These are phyloP conservation scores for Holacanthus passer DNA, from an alignment of 2,113 vertebrate genomes.

Conservation along the genomic window DNA sequence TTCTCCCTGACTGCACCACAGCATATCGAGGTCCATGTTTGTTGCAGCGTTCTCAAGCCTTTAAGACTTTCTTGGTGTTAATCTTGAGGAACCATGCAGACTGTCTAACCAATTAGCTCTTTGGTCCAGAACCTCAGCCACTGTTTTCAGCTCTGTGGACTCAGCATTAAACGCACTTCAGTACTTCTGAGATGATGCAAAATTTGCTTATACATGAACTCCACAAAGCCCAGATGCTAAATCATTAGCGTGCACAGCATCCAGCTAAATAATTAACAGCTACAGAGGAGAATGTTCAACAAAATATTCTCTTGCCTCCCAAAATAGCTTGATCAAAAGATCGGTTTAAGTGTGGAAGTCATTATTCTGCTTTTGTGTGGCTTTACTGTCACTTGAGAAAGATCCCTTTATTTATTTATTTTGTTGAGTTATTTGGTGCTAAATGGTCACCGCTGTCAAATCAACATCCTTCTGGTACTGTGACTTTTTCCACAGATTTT, in stretches of 20 bases:
- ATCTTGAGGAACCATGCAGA: conserved; percentile 16
- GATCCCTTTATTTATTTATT: not conserved
- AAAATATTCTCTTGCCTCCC: not conserved
- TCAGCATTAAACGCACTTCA: conserved; percentile 22
- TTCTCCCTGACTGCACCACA: conserved; percentile 28
- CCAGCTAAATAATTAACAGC: conserved; percentile 35
- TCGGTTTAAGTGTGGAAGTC: not conserved
- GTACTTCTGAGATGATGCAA: conserved; percentile 36
- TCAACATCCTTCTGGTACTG: not conserved
- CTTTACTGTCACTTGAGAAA: not conserved
- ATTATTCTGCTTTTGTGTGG: not conserved
- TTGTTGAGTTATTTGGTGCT: not conserved
- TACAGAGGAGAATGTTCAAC: conserved; percentile 19
- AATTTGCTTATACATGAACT: conserved; percentile 25
- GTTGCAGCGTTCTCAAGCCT: conserved; percentile 3
- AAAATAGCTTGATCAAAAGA: conserved; percentile 13
- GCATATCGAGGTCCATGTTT: not conserved
- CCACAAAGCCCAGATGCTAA: not conserved
- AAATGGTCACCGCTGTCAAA: not conserved
- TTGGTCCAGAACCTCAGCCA: conserved; percentile 10
- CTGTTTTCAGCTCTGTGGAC: conserved; percentile 13
- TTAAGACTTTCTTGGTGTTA: conserved; percentile 11
- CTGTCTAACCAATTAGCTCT: conserved; percentile 32
- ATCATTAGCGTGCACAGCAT: conserved; percentile 37
- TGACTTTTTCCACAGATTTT: not conserved